phyloP scores from a whole-genome alignment of 1,140 invertebrate genomes.

The Solenopsis fugax region DNA sequence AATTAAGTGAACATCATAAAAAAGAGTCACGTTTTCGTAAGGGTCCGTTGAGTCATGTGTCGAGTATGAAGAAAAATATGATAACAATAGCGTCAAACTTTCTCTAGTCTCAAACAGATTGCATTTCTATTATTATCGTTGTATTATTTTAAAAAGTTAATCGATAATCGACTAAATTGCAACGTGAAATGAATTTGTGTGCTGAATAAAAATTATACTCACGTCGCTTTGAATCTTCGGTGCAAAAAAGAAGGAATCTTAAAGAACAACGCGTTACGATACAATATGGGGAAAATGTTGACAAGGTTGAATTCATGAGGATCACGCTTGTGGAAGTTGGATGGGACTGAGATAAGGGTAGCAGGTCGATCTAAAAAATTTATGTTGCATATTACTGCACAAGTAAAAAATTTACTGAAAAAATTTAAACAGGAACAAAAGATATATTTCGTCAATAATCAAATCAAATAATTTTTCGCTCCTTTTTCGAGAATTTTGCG shows the following conservation, averaged over 20 bases:
- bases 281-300: not conserved
- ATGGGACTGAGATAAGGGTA: not conserved
- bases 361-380: constrained; percentile 14
- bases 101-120: too few relatives aligned
- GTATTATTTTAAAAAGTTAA: not conserved
- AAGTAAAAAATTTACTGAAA: not conserved
- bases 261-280: not conserved
- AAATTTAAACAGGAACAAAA: not conserved
- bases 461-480: not conserved
- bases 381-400: not conserved
- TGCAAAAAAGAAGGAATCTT: not conserved
- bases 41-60: too few relatives aligned
- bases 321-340: not conserved
- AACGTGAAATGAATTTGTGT: not conserved
- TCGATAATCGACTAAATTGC: not conserved
- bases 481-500: not conserved
- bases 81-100: too few relatives aligned
- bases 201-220: constrained; percentile 4
- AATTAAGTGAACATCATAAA: too few relatives aligned
- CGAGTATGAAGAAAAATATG: too few relatives aligned
- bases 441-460: not conserved
- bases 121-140: not conserved
- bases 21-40: too few relatives aligned
- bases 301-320: not conserved
- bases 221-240: constrained; percentile 20